Evolutionary conservation across 2,888 invertebrate genomes (phyloP).

Genomic region (Macaria notata): DNA sequence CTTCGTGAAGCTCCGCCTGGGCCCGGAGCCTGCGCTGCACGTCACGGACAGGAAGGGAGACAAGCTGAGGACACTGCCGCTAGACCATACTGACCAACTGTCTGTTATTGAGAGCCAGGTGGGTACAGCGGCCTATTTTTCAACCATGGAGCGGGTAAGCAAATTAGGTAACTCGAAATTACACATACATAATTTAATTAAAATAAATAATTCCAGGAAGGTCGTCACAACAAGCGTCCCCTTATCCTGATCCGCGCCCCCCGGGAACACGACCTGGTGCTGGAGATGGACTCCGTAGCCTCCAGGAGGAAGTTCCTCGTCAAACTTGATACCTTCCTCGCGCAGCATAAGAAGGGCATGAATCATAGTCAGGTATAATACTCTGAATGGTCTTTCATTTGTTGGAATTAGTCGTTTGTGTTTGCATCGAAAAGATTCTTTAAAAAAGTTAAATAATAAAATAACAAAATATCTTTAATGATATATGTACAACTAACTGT

Average conservation of each 20-base stretch:
- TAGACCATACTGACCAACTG: slow-evolving; percentile 89
- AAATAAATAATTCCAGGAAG: slow-evolving; percentile 73
- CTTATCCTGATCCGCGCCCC: slow-evolving; percentile 91
- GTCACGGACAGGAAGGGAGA: slow-evolving; percentile 96
- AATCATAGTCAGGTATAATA: slow-evolving; percentile 84
- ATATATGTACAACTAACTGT: too few relatives aligned
- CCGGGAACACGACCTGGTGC: slow-evolving; percentile 95
- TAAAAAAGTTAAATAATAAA: too few relatives aligned
- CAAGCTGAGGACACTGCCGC: slow-evolving; percentile 90
- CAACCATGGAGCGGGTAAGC: too few relatives aligned
- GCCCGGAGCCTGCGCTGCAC: slow-evolving; percentile 92
- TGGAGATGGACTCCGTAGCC: slow-evolving; percentile 93
- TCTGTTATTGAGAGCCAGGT: slow-evolving; percentile 96
- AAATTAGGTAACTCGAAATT: too few relatives aligned
- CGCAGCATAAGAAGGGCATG: slow-evolving; percentile 91
- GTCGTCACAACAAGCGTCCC: slow-evolving; percentile 88
- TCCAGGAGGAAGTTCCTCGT: slow-evolving; percentile 92
- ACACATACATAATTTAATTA: too few relatives aligned
- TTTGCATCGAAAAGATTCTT: too few relatives aligned
- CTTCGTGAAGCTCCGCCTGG: slow-evolving; percentile 93
- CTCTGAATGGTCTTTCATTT: too few relatives aligned
- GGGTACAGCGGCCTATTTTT: too few relatives aligned
- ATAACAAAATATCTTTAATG: too few relatives aligned
- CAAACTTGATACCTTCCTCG: slow-evolving; percentile 92
- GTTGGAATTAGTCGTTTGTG: too few relatives aligned